Base-by-base conservation (phyloP, 2,888 invertebrate species). In the Melinopterus prodromus region DNA sequence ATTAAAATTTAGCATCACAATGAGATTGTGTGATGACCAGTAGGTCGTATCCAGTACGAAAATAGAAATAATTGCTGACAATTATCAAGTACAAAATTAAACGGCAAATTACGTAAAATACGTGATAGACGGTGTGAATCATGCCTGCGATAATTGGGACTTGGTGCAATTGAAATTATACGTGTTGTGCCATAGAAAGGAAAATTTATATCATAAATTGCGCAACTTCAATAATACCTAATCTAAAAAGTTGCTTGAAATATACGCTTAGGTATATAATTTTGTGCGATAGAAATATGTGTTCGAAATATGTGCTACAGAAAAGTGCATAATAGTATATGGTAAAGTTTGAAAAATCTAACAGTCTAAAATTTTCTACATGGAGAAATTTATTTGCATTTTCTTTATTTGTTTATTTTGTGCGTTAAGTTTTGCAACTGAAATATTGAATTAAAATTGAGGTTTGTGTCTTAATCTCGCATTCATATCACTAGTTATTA, bases 81-180 rank as follows among this genome's bases (percentile, higher is more conserved):
- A 76, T 53, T 53, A 53, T 76, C 16, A 76, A 38, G 76, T 16
- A 16, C 14, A 37, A 76, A 16, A 37, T 76, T 76, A 37, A 76
- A 76, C 38, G 76, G 53, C 53, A 6, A 76, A 76, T 76, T 76
- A 38, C 76, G 38, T 37, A 37, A 37, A 37, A 76, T 76, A 76
- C 76, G 35, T n/a, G 76, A 76, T 36, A 76, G 53, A 53, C 53
- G 53, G 5, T 53, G 53, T 53, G 53, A 53, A 53, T 53, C 53
- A 53, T 53, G 12, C 53, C 53, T 53, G 53, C 53, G 53, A 53
- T 53, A 53, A 53, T 53, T 53, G 53, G 53, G 53, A 7, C 53
- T 53, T 7, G 53, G 7, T 53, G 53, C 53, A 53, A 53, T 9
- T 53, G 53, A 53, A 53, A 53, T 53, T 53, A 53, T 9, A 53